Evolutionary conservation across 2,888 invertebrate genomes (phyloP).

Genomic region (Lapara coniferarum): DNA sequence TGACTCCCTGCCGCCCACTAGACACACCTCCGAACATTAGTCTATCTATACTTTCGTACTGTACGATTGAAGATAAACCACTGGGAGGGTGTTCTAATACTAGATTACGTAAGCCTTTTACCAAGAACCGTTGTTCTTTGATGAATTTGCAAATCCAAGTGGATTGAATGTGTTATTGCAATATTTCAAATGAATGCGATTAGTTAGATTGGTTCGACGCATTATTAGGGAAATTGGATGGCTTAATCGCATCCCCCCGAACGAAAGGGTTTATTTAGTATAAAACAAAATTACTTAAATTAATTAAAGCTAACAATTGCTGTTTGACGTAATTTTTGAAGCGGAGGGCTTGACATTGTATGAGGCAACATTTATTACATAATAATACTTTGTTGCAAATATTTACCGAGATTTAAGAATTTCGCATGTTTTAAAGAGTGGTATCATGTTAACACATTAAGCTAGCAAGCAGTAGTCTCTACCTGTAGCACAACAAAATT

Average conservation of each 20-base stretch:
- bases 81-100: slow-evolving; percentile 41
- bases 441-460: too few species aligned
- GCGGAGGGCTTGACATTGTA: too few species aligned
- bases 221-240: slow-evolving; percentile 4
- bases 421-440: too few species aligned
- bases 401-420: too few species aligned
- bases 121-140: slow-evolving; percentile 26
- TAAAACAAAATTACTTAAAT: background rate
- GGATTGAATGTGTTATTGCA: slow-evolving; percentile 38
- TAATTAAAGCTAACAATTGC: background rate
- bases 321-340: background rate
- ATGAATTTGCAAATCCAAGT: slow-evolving; percentile 35
- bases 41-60: slow-evolving; percentile 41
- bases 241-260: background rate
- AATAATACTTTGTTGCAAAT: too few species aligned
- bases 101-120: slow-evolving; percentile 48
- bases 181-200: slow-evolving; percentile 30
- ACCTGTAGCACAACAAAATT: too few species aligned
- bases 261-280: slow-evolving; percentile 2
- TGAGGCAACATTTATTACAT: too few species aligned
- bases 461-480: too few species aligned
- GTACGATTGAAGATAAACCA: slow-evolving; percentile 55
- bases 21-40: slow-evolving; percentile 38
- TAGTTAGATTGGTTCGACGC: slow-evolving; percentile 15
- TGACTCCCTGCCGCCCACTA: slow-evolving; percentile 47